A percentile compares a stretch with the other conserved stretches of the same genome.
These are phyloP conservation scores for Eretmochelys imbricata DNA, from an alignment of 2,113 vertebrate genomes.

Conservation along the genomic window DNA sequence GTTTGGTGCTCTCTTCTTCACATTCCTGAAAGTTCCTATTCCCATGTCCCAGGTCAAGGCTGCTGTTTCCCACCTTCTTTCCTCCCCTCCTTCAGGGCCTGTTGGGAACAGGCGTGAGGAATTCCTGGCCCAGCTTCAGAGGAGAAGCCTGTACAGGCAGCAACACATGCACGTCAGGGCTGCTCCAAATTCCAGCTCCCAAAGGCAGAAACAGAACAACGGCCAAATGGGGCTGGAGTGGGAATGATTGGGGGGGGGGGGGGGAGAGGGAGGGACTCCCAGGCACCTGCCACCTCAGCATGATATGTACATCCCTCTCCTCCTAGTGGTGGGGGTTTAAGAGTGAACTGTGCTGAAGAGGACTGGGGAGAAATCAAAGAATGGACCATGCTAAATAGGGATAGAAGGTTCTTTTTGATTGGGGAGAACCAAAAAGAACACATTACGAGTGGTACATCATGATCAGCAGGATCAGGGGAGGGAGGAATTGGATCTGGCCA, in stretches of 20 bases:
- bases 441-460: not conserved
- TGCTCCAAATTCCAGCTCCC: constrained; percentile 67
- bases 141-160: constrained; percentile 67
- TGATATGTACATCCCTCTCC: not conserved
- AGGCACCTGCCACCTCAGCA: not conserved
- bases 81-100: constrained; percentile 6
- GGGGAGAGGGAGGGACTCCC: not conserved
- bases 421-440: too few species aligned
- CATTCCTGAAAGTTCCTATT: not conserved
- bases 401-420: not conserved
- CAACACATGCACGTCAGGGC: constrained; percentile 34
- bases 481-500: not conserved
- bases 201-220: constrained; percentile 1
- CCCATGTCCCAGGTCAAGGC: not conserved
- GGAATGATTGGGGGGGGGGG: not conserved
- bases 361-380: not conserved
- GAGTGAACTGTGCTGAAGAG: not conserved
- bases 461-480: not conserved
- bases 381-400: not conserved
- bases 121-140: constrained; percentile 71
- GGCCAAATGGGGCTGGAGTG: not conserved
- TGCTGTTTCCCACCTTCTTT: not conserved
- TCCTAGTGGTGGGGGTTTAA: not conserved
- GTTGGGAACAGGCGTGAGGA: constrained; percentile 39
- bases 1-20: not conserved